Conservation (phyloP, 2,113 vertebrate species). For the Polypterus senegalus region DNA sequence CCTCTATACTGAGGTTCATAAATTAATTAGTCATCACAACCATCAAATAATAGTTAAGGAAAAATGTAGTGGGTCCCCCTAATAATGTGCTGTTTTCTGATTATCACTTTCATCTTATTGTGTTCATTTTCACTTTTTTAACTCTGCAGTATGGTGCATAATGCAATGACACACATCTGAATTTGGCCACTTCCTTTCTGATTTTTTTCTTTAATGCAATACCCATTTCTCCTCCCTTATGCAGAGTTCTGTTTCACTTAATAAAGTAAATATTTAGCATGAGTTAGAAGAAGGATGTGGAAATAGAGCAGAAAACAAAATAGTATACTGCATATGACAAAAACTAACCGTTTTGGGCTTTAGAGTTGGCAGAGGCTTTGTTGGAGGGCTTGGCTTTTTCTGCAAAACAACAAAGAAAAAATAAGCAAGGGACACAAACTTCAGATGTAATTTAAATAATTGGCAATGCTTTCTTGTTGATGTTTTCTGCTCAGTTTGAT, state of each 20-base stretch:
- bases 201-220: too few species aligned
- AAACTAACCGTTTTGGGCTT: slow-evolving; percentile 36
- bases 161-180: too few species aligned
- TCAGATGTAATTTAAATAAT: not conserved
- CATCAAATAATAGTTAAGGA: not conserved
- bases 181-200: too few species aligned
- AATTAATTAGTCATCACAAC: too few species aligned
- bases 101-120: too few species aligned
- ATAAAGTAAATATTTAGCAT: not conserved
- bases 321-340: not conserved
- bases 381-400: slow-evolving; percentile 43
- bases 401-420: slow-evolving; percentile 14
- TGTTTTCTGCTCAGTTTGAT: not conserved
- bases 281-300: not conserved
- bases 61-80: not conserved
- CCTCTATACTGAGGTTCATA: too few species aligned
- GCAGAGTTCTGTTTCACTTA: too few species aligned
- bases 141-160: too few species aligned
- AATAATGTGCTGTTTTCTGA: not conserved
- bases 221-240: too few species aligned
- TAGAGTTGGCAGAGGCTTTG: slow-evolving; percentile 50
- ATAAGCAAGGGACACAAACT: too few species aligned
- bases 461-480: not conserved
- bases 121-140: too few species aligned
- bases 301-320: not conserved